These are phyloP conservation scores for Conus betulinus DNA, from an alignment of 1,140 invertebrate genomes.

Conservation along the genomic window DNA sequence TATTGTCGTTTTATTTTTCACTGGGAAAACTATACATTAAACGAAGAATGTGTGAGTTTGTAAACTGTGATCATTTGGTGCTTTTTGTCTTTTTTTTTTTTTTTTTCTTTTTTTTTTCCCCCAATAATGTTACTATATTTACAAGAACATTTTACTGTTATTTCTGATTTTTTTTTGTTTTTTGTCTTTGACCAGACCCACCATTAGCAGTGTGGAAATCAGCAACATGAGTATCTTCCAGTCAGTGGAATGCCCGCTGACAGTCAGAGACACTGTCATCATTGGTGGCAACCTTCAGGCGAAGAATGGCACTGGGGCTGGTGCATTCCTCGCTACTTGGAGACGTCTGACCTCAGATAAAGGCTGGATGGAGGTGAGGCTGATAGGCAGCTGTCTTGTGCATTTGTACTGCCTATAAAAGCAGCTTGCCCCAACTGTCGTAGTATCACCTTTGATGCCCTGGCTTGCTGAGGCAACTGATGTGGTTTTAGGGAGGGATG, in stretches of 20 bases:
- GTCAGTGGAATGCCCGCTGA: conserved; percentile 94
- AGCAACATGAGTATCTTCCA: conserved; percentile 93
- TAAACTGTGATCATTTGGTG: too few relatives aligned
- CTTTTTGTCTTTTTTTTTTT: too few relatives aligned
- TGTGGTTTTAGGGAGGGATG: too few relatives aligned
- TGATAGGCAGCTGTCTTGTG: background rate
- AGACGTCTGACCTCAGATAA: conserved; percentile 86
- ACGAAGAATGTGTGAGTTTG: too few relatives aligned
- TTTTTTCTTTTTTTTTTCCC: too few relatives aligned
- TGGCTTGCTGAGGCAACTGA: too few relatives aligned
- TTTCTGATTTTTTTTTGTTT: background rate
- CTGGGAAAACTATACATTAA: too few relatives aligned
- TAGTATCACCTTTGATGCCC: too few relatives aligned
- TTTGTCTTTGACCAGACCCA: background rate
- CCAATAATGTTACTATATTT: too few relatives aligned
- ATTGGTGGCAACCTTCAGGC: conserved; percentile 82
- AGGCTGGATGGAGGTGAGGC: conserved; percentile 86
- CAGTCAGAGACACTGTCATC: conserved; percentile 87
- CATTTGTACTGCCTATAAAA: too few relatives aligned
- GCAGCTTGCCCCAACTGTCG: too few relatives aligned
- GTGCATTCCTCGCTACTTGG: conserved; percentile 85
- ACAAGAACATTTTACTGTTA: background rate
- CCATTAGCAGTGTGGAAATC: conserved; percentile 85
- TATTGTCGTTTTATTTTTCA: too few relatives aligned
- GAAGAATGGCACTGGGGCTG: conserved; percentile 89